A percentile compares a stretch with the other conserved stretches of the same genome.
phyloP scores from a whole-genome alignment of 2,888 invertebrate genomes.

The Caenorhabditis zanzibari region DNA sequence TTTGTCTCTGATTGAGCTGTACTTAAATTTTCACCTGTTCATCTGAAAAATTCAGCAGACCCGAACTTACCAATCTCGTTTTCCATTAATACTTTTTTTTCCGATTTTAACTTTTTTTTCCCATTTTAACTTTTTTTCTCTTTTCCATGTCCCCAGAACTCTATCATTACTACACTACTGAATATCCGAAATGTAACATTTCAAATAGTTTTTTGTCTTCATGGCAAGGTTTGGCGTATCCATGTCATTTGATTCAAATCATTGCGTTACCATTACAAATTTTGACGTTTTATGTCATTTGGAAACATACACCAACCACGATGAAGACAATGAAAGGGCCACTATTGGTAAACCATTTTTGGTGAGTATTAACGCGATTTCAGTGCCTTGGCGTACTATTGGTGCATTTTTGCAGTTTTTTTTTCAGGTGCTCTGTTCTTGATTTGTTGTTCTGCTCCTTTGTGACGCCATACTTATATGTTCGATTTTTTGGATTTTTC shows the following conservation, averaged over 20 bases:
- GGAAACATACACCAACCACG: neutral
- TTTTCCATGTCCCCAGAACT: neutral
- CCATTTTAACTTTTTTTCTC: neutral
- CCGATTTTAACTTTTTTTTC: too few species aligned
- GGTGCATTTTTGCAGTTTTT: too few species aligned
- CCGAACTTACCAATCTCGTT: too few species aligned
- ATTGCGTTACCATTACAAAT: conserved; percentile 8
- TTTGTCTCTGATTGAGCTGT: too few species aligned
- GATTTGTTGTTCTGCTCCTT: neutral
- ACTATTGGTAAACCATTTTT: conserved; percentile 2
- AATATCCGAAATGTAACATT: conserved; percentile 14
- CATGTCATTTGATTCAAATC: conserved; percentile 7
- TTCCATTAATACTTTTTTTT: too few species aligned
- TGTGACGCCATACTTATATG: neutral
- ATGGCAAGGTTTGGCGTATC: conserved; percentile 23
- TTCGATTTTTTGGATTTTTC: neutral
- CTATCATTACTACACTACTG: neutral
- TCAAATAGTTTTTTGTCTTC: neutral
- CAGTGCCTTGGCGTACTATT: too few species aligned
- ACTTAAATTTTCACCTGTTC: too few species aligned
- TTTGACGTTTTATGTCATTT: conserved; percentile 4
- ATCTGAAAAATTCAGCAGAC: too few species aligned
- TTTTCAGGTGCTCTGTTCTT: neutral
- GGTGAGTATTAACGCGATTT: neutral
- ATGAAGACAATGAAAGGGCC: conserved; percentile 28